Conservation (phyloP, 2,797 vertebrate species). For the Pipistrellus pygmaeus region DNA sequence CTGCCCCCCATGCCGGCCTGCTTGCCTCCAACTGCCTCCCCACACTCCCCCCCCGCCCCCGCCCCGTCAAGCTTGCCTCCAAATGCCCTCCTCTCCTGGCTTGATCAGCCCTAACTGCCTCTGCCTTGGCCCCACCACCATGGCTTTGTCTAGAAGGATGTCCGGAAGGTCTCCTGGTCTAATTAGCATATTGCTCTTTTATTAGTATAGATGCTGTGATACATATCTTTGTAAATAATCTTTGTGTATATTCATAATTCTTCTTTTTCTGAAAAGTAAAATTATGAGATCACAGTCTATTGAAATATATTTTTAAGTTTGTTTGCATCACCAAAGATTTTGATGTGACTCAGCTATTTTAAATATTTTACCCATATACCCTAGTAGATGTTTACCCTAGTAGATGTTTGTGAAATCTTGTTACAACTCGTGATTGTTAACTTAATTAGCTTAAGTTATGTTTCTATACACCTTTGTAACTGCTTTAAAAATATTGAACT, state of each 20-base stretch:
- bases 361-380: conserved; percentile 24
- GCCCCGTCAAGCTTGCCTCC: too few relatives aligned
- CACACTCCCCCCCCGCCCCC: too few relatives aligned
- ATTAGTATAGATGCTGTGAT: not conserved
- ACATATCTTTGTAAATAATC: conserved; percentile 34
- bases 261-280: conserved; percentile 25
- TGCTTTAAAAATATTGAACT: conserved; percentile 15
- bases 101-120: too few relatives aligned
- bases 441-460: not conserved
- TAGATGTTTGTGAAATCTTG: conserved; percentile 40
- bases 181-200: too few relatives aligned
- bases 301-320: conserved; percentile 23
- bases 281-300: not conserved
- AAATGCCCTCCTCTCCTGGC: not conserved
- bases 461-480: conserved; percentile 3
- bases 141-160: too few relatives aligned
- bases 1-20: too few relatives aligned
- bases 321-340: not conserved
- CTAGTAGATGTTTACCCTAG: too few relatives aligned
- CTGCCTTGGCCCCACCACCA: too few relatives aligned
- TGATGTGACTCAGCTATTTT: conserved; percentile 24
- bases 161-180: too few relatives aligned
- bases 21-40: too few relatives aligned
- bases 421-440: conserved; percentile 39
- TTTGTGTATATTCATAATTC: not conserved